Evolutionary conservation across 2,797 vertebrate genomes (phyloP), one percentile per base, ranked within the genome.

Genomic region (Alcedo atthis): DNA sequence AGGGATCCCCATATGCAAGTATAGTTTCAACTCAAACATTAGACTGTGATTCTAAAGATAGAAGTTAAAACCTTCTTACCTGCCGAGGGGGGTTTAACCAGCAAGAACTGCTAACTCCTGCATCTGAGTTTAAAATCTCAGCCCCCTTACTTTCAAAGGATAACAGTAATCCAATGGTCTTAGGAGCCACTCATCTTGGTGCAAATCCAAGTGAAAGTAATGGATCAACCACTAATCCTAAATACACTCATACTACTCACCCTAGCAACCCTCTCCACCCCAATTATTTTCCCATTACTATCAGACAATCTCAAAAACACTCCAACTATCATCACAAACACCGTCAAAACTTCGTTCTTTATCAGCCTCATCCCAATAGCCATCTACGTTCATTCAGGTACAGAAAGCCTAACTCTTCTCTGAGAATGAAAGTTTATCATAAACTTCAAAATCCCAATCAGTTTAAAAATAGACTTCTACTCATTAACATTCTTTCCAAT

Each of bases 201-300:
- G 68, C 97, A 97, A 97, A 5, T 96, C 95, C 97, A 96, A 97
- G 95, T 94, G 81, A 90, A 13, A 97, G 90, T 42, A 96, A 67
- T 77, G 1, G 46, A 49, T 3, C 68, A 66, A 0, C 89, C 91
- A 14, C 42, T 42, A 42, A 2, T 24, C 13, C 42, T 42, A 15
- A 42, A 42, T 17, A 42, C 42, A 5, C 15, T 42, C 42, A 42
- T 15, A 4, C 2, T 22, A 0, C 22, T 85, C 0, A 49, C 61
- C 13, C 42, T 64, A 17, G 2, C 62, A 8, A 32, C 13, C 4
- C 61, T 63, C 4, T 10, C 3, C 8, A n/a, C 62, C 4, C 62
- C 20, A 3, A 33, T 58, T 2, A 8, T 58, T 2, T 7, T 58
- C 10, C 55, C 55, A 2, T 9, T 18, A 2, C 17, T 58, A 5